Conservation (phyloP, 1,140 invertebrate genomes). For the Stratiolaelaps scimitus region DNA sequence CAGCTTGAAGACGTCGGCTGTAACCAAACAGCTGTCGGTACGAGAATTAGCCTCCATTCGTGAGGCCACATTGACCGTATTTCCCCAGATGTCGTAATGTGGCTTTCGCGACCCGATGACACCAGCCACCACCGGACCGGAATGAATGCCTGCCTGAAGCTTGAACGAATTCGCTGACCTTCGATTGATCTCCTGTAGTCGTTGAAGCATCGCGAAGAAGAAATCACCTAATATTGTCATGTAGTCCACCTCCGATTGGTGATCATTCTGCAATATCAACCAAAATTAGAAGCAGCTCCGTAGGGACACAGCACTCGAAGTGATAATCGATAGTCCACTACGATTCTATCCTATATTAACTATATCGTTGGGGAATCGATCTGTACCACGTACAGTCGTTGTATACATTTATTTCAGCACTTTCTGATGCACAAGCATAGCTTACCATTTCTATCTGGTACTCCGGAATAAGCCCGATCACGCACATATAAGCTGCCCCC, state of each 20-base stretch:
- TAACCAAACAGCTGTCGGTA: constrained; percentile 46
- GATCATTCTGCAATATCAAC: too few relatives aligned
- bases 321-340: too few relatives aligned
- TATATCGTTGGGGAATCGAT: too few relatives aligned
- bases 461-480: constrained; percentile 72
- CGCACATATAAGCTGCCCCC: constrained; percentile 90
- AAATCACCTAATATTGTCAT: constrained; percentile 5
- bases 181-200: not conserved
- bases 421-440: too few relatives aligned
- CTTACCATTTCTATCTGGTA: constrained; percentile 43
- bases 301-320: too few relatives aligned
- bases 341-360: too few relatives aligned
- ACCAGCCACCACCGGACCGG: constrained; percentile 64
- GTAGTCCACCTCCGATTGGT: not conserved
- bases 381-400: too few relatives aligned
- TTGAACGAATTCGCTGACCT: not conserved
- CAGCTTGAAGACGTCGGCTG: constrained; percentile 75
- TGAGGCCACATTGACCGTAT: constrained; percentile 87
- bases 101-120: constrained; percentile 90
- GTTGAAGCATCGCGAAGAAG: not conserved
- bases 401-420: too few relatives aligned
- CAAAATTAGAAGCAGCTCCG: too few relatives aligned
- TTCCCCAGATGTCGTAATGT: constrained; percentile 95
- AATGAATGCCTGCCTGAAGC: constrained; percentile 60
- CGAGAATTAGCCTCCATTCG: constrained; percentile 63